Evolutionary conservation across 2,113 vertebrate genomes (phyloP).

Genomic region (Percina caprodes): DNA sequence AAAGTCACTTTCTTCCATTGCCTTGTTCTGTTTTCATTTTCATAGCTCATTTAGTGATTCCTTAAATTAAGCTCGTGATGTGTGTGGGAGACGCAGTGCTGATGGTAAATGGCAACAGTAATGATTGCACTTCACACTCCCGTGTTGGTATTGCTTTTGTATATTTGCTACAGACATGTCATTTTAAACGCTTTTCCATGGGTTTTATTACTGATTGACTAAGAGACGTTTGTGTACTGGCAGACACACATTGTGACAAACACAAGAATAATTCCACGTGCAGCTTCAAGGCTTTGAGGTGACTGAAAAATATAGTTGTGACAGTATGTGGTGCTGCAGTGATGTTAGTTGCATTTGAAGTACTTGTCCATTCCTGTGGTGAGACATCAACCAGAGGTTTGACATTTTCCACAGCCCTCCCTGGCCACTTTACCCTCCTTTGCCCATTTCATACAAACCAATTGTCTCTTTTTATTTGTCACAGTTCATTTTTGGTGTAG

Average conservation of each 20-base stretch:
- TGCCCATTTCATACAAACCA: not conserved
- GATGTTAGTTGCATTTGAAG: not conserved
- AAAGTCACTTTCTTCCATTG: not conserved
- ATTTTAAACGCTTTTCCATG: not conserved
- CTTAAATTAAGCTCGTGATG: not conserved
- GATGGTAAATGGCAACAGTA: not conserved
- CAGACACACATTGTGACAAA: not conserved
- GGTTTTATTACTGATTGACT: not conserved
- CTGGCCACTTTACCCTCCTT: not conserved
- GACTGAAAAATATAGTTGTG: not conserved
- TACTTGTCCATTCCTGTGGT: not conserved
- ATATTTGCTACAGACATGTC: not conserved
- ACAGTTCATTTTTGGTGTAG: not conserved
- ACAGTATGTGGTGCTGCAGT: not conserved
- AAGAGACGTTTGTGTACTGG: no score
- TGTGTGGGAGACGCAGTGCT: not conserved
- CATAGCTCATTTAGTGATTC: not conserved
- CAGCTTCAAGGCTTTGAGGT: not conserved
- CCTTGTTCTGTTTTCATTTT: not conserved
- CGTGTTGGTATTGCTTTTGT: not conserved
- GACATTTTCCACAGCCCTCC: not conserved
- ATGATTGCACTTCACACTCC: not conserved
- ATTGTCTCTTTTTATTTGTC: constrained; percentile 3
- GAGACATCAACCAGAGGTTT: not conserved
- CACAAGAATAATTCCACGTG: not conserved